phyloP scores from a whole-genome alignment of 2,888 invertebrate genomes.

The Platypus cylindrus region DNA sequence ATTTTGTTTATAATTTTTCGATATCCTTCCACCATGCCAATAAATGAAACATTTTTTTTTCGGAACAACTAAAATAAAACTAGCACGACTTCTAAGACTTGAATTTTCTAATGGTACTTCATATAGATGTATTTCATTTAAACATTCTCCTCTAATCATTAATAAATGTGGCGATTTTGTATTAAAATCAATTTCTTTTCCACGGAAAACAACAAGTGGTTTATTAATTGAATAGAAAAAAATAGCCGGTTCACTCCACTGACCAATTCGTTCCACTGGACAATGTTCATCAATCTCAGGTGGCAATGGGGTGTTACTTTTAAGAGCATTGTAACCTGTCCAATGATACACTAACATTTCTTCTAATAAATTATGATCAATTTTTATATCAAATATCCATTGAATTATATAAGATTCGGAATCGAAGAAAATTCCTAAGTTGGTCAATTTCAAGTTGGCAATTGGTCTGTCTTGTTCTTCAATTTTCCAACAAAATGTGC shows the following conservation, averaged over 20 bases:
- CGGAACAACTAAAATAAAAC: slow-evolving; percentile 19
- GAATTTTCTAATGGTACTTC: slow-evolving; percentile 19
- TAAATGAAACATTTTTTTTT: slow-evolving; percentile 12
- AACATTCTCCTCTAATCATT: slow-evolving; percentile 19
- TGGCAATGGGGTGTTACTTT: slow-evolving; percentile 22
- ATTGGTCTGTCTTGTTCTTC: slow-evolving; percentile 12
- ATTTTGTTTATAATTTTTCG: slow-evolving; percentile 4
- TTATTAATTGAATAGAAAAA: slow-evolving; percentile 20
- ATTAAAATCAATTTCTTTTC: slow-evolving; percentile 14
- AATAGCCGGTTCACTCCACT: slow-evolving; percentile 23
- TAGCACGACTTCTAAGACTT: slow-evolving; percentile 20
- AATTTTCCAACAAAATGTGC: slow-evolving; percentile 19
- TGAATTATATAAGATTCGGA: slow-evolving; percentile 19
- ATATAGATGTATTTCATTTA: slow-evolving; percentile 20
- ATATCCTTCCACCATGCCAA: slow-evolving; percentile 19
- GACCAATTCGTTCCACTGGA: slow-evolving; percentile 21
- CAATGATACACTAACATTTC: slow-evolving; percentile 20
- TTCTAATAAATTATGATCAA: slow-evolving; percentile 8
- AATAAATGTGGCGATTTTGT: slow-evolving; percentile 15
- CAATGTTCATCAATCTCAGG: slow-evolving; percentile 18
- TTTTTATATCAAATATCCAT: slow-evolving; percentile 17
- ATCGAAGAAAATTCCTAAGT: slow-evolving; percentile 17
- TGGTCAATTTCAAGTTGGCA: slow-evolving; percentile 4
- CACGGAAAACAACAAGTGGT: slow-evolving; percentile 15
- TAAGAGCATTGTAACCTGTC: slow-evolving; percentile 21